Evolutionary conservation across 2,113 vertebrate genomes (phyloP).

Genomic region (Nibea coibor): DNA sequence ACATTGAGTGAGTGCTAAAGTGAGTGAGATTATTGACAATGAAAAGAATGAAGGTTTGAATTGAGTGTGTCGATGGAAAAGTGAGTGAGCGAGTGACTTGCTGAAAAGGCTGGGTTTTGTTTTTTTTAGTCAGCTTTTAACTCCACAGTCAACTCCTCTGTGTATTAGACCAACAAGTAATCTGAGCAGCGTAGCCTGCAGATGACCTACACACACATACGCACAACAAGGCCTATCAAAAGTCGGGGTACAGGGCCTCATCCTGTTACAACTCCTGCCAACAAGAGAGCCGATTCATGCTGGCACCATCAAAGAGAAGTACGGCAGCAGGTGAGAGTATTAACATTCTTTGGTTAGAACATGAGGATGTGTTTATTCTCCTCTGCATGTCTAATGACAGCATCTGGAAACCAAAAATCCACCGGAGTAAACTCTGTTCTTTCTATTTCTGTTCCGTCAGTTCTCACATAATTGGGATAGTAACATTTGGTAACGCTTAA

Average conservation of each 20-base stretch:
- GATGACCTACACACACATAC: slow-evolving; percentile 34
- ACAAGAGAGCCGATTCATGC: slow-evolving; percentile 56
- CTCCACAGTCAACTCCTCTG: slow-evolving; percentile 32
- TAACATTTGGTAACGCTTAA: slow-evolving; percentile 66
- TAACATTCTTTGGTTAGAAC: slow-evolving; percentile 72
- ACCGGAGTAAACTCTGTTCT: slow-evolving; percentile 30
- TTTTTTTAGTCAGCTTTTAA: slow-evolving; percentile 42
- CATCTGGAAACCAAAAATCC: slow-evolving; percentile 66
- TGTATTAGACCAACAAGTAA: slow-evolving; percentile 57
- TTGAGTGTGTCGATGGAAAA: background rate
- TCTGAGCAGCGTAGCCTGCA: slow-evolving; percentile 35
- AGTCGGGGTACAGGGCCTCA: slow-evolving; percentile 37
- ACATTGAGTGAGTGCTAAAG: background rate
- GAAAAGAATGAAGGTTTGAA: background rate
- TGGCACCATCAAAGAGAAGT: slow-evolving; percentile 73
- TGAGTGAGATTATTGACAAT: slow-evolving; percentile 4
- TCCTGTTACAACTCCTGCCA: slow-evolving; percentile 65
- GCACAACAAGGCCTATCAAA: slow-evolving; percentile 37
- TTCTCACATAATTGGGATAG: slow-evolving; percentile 42
- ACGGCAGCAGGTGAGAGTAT: slow-evolving; percentile 75
- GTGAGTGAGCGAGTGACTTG: background rate
- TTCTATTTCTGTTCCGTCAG: slow-evolving; percentile 45
- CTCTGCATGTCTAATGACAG: slow-evolving; percentile 59
- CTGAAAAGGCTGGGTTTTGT: slow-evolving; percentile 26
- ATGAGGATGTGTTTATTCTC: slow-evolving; percentile 73